These are phyloP conservation scores for Onychorhynchus coronatus DNA, from an alignment of 2,113 vertebrate species.

Conservation along the genomic window DNA sequence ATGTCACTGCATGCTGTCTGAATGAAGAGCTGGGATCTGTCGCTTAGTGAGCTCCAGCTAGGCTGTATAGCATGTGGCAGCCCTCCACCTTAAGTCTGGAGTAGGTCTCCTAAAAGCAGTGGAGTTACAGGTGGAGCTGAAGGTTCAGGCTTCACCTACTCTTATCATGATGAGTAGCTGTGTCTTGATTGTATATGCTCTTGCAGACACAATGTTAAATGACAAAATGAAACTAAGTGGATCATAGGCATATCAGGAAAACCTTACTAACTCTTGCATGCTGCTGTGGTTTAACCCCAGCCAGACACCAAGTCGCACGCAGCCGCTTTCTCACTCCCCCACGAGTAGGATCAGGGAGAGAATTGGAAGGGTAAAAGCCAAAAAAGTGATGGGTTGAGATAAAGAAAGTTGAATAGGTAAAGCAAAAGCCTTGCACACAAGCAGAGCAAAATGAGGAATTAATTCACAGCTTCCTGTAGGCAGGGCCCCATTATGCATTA, in stretches of 20 bases:
- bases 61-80: not conserved
- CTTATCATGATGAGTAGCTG: not conserved
- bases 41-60: not conserved
- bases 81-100: not conserved
- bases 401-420: not conserved
- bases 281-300: not conserved
- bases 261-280: not conserved
- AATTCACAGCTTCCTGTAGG: not conserved
- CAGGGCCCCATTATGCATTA: not conserved
- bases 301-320: not conserved
- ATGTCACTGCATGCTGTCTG: rapidly evolving
- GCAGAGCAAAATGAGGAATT: not conserved
- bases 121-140: not conserved
- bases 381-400: not conserved
- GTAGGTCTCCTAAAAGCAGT: not conserved
- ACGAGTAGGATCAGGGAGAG: not conserved
- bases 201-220: not conserved
- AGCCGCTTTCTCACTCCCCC: not conserved
- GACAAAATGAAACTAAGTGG: not conserved
- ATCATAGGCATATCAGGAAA: not conserved
- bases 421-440: not conserved
- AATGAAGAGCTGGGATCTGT: not conserved
- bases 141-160: not conserved
- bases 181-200: not conserved
- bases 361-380: not conserved